Evolutionary conservation across 1,140 invertebrate species (phyloP), one percentile per base, ranked within the genome.

Genomic region (Habropoda laboriosa): DNA sequence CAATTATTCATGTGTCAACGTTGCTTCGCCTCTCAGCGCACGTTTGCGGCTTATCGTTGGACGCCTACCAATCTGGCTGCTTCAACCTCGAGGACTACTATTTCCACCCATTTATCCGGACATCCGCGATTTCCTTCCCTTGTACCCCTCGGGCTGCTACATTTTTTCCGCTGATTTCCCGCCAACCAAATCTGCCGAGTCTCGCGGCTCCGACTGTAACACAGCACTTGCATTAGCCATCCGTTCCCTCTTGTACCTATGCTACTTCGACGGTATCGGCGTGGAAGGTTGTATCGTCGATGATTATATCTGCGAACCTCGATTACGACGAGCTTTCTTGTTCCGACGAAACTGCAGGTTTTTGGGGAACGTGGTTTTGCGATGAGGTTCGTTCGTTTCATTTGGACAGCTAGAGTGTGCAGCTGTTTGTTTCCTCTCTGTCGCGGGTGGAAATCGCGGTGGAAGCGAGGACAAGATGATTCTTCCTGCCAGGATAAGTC

Each of bases 1-100:
- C 83, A 85, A 84, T 88, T 88, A 88, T 87, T 83, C 86, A 80
- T 87, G 81, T 87, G 79, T 79, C 80, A 87, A 86, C 78, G 67
- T 30, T 79, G 63, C 61, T 68, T 72, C 82, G 57, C 64, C 45
- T 76, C 74, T 61, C 42, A 10, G 67, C 10, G 27, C 61, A 60
- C 27, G 55, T 55, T 79, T 53, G 70, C 64, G 61, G 70, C 45
- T 83, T 83, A 84, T 84, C 75, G 45, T 51, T 30, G 42, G 45
- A 24, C 45, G 70, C 55, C 58, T 80, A 83, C 57, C 70, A 80
- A 85, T 85, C 77, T 53, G 58, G 30, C 24, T 18, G 30, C 21
- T 51, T 49, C 21, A 55, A 40, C 40, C 35, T 53, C 3, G 16
- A 45, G 38, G 49, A 57, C 55, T 45, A 68, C 49, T 18, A 27